Evolutionary conservation across 2,888 invertebrate species (phyloP).

Genomic region (Drosophila eohydei): DNA sequence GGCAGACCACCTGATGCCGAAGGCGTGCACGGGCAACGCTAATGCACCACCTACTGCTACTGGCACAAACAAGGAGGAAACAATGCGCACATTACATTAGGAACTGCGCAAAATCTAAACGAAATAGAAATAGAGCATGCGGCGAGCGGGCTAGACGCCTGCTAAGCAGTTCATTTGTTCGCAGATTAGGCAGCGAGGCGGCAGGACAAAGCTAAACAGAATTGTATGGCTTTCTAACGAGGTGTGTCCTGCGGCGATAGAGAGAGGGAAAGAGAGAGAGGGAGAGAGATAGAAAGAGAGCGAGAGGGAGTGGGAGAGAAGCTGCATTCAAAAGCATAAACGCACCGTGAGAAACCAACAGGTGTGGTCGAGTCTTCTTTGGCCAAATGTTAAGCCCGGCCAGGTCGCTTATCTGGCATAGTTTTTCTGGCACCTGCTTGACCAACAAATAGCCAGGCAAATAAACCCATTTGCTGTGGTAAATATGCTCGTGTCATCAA

Average conservation of each 20-base stretch:
- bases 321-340: conserved; percentile 24
- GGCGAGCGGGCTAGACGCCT: conserved; percentile 39
- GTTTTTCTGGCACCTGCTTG: conserved; percentile 54
- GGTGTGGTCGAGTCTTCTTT: conserved; percentile 44
- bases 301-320: not conserved
- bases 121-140: conserved; percentile 33
- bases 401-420: conserved; percentile 25
- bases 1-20: conserved; percentile 38
- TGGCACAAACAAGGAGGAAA: conserved; percentile 36
- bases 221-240: conserved; percentile 69
- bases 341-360: conserved; percentile 47
- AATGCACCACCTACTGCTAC: conserved; percentile 76
- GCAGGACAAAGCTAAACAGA: conserved; percentile 62
- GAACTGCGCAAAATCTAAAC: conserved; percentile 49
- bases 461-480: conserved; percentile 60
- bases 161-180: conserved; percentile 51
- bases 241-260: conserved; percentile 39
- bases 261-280: not conserved
- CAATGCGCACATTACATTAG: conserved; percentile 49
- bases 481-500: conserved; percentile 70
- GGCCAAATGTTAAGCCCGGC: conserved; percentile 2
- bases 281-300: not conserved
- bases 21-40: conserved; percentile 60
- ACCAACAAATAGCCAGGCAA: conserved; percentile 31
- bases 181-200: conserved; percentile 24